A percentile compares a stretch with the other conserved stretches of the same genome.
Evolutionary conservation across 2,888 invertebrate genomes (phyloP).

Genomic region (Aplocera efformata): DNA sequence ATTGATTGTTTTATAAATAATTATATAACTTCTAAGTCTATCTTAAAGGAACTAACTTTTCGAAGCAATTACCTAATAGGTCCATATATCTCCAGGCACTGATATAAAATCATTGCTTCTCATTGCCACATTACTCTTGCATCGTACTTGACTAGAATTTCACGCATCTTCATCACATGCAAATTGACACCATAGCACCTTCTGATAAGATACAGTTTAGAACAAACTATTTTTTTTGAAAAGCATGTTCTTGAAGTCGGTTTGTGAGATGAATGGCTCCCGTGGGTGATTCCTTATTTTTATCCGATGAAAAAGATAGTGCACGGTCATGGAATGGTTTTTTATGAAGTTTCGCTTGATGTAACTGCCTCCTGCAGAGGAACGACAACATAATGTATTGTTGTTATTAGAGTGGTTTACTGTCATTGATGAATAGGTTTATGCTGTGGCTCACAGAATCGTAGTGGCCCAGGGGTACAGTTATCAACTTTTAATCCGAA

Average conservation of each 20-base stretch:
- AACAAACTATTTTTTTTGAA: not conserved
- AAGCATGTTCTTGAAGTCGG: conserved; percentile 26
- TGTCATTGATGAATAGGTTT: no score
- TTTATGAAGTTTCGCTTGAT: conserved; percentile 17
- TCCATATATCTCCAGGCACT: conserved; percentile 22
- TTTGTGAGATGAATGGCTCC: conserved; percentile 52
- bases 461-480: no score
- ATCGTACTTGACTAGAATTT: conserved; percentile 22
- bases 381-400: conserved; percentile 3
- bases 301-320: conserved; percentile 42
- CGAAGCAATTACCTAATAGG: conserved; percentile 20
- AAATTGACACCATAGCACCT: conserved; percentile 15
- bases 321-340: conserved; percentile 26
- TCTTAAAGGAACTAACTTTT: no score
- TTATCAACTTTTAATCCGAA: no score
- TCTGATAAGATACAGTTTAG: conserved; percentile 12
- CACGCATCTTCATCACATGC: conserved; percentile 21
- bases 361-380: conserved; percentile 2
- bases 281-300: conserved; percentile 44
- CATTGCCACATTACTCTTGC: conserved; percentile 32
- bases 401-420: no score
- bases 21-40: no score
- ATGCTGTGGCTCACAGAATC: no score
- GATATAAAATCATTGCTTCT: conserved; percentile 36
- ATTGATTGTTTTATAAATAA: no score